These are phyloP conservation scores for Struthio camelus DNA, from an alignment of 2,113 vertebrate genomes.

Conservation along the genomic window DNA sequence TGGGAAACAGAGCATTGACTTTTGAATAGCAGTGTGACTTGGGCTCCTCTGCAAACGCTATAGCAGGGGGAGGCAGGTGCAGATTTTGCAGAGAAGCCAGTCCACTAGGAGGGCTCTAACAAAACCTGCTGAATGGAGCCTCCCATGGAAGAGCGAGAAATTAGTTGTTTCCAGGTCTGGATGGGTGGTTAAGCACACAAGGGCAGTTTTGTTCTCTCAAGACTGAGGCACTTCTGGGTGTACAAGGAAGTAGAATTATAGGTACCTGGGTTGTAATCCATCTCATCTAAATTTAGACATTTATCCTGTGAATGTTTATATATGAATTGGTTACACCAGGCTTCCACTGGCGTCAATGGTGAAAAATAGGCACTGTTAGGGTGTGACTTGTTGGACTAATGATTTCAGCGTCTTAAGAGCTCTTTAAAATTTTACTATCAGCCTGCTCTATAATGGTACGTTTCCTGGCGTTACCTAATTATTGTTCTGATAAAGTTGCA, in stretches of 20 bases:
- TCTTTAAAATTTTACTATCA: background rate
- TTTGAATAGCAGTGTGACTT: background rate
- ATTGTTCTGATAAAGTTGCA: background rate
- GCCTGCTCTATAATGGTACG: background rate
- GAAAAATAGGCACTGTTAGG: background rate
- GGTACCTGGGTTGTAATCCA: background rate
- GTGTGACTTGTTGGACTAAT: background rate
- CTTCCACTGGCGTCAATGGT: background rate
- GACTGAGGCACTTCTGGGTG: background rate
- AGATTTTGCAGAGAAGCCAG: background rate
- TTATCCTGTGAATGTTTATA: background rate
- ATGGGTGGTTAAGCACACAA: background rate
- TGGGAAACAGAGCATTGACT: background rate
- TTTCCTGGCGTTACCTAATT: background rate
- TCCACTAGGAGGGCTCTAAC: background rate
- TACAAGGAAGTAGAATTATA: background rate
- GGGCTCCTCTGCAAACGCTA: background rate
- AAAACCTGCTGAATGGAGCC: background rate
- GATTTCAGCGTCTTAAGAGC: background rate
- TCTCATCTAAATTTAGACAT: background rate
- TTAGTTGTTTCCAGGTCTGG: background rate
- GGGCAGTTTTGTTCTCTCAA: background rate
- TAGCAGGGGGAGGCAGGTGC: fast-evolving
- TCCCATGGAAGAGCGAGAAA: fast-evolving
- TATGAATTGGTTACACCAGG: background rate